Percentiles rank a stretch among this genome's conserved stretches.
phyloP scores from a whole-genome alignment of 2,888 invertebrate genomes.

The Selenia dentaria region DNA sequence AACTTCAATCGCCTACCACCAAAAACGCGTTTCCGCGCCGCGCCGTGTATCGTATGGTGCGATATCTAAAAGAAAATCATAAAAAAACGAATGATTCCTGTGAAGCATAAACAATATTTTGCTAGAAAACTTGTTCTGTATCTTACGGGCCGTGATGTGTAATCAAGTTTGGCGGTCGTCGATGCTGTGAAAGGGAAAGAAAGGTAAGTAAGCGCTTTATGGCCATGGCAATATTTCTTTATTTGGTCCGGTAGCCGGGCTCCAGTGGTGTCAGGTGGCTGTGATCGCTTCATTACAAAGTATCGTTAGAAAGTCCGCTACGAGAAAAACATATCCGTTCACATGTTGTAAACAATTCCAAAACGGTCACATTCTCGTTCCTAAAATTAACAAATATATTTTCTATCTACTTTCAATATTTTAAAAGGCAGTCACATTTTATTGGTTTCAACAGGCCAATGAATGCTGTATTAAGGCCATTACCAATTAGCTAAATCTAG shows the following conservation, averaged over 20 bases:
- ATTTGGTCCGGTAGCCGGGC: slow-evolving; percentile 67
- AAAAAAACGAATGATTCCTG: slow-evolving; percentile 64
- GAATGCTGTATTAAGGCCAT: slow-evolving; percentile 1
- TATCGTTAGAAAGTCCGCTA: background rate
- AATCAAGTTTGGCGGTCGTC: slow-evolving; percentile 45
- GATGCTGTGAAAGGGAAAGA: slow-evolving; percentile 48
- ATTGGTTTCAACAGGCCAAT: background rate
- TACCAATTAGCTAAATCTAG: too few relatives aligned
- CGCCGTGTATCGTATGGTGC: slow-evolving; percentile 48
- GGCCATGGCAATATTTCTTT: slow-evolving; percentile 64
- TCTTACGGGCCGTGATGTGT: slow-evolving; percentile 60
- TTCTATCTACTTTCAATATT: slow-evolving; percentile 6
- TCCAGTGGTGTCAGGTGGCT: slow-evolving; percentile 65
- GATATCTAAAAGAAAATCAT: slow-evolving; percentile 52
- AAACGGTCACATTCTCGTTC: background rate
- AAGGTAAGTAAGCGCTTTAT: slow-evolving; percentile 58
- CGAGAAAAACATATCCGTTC: slow-evolving; percentile 22
- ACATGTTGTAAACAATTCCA: slow-evolving; percentile 2
- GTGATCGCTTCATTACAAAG: slow-evolving; percentile 34
- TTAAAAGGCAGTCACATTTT: background rate
- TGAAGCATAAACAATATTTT: slow-evolving; percentile 69
- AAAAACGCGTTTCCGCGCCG: slow-evolving; percentile 44
- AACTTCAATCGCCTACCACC: too few relatives aligned
- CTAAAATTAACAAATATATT: too few relatives aligned
- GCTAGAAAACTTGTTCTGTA: slow-evolving; percentile 58